Percentiles rank a stretch among this genome's conserved stretches.
Evolutionary conservation across 2,113 vertebrate species (phyloP).

Genomic region (Tringa solitaria): DNA sequence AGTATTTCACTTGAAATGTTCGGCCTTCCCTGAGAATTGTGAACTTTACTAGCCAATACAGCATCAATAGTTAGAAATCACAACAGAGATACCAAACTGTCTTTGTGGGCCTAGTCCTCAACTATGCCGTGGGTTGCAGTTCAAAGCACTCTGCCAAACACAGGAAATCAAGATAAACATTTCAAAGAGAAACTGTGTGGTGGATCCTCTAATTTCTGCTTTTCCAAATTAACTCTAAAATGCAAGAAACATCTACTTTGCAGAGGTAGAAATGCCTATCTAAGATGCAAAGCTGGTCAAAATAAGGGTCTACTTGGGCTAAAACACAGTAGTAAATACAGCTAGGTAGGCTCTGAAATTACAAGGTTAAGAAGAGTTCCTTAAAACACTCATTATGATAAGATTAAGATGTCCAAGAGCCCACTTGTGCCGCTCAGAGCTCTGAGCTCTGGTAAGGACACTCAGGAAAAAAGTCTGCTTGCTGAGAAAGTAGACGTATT

Average conservation of each 20-base stretch:
- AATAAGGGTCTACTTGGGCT: not conserved
- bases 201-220: not conserved
- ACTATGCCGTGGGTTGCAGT: not conserved
- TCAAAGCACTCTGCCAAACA: not conserved
- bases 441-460: not conserved
- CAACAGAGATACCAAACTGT: not conserved
- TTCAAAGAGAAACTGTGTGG: not conserved
- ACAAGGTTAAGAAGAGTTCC: not conserved
- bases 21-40: not conserved
- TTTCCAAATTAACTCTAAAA: not conserved
- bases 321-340: not conserved
- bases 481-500: not conserved
- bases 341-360: not conserved
- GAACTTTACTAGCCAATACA: not conserved
- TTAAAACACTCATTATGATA: not conserved
- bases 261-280: not conserved
- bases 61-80: not conserved
- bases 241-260: not conserved
- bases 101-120: not conserved
- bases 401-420: not conserved
- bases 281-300: not conserved
- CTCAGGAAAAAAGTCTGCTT: not conserved
- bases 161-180: not conserved
- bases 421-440: not conserved
- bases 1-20: not conserved